Evolutionary conservation across 2,888 invertebrate species (phyloP).

Genomic region (Agonum fuliginosum): DNA sequence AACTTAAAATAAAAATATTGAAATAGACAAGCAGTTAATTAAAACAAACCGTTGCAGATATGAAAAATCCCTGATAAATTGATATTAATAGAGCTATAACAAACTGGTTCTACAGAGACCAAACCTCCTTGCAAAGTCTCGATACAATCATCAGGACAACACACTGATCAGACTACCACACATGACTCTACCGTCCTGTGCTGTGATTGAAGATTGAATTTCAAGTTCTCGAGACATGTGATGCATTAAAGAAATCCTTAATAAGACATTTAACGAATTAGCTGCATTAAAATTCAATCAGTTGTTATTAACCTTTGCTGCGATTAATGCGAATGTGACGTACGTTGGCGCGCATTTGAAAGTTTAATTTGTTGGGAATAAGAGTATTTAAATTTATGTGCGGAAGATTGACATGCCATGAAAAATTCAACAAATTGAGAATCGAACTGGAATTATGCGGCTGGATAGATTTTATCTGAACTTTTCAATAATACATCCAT

Average conservation of each 20-base stretch:
- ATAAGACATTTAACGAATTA: constrained; percentile 53
- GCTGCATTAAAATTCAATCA: constrained; percentile 56
- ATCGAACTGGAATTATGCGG: too few relatives aligned
- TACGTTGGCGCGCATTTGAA: constrained; percentile 23
- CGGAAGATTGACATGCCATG: too few relatives aligned
- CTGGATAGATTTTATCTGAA: too few relatives aligned
- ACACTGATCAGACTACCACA: neutral
- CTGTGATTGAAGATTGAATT: neutral
- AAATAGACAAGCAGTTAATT: constrained; percentile 36
- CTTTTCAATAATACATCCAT: too few relatives aligned
- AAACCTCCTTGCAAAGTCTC: constrained; percentile 8
- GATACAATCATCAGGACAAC: constrained; percentile 23
- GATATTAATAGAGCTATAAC: constrained; percentile 40
- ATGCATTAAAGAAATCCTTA: constrained; percentile 43
- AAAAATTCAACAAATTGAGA: too few relatives aligned
- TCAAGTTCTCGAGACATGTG: neutral
- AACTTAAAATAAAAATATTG: constrained; percentile 10
- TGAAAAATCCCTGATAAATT: constrained; percentile 32
- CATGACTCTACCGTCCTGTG: neutral
- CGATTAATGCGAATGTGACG: constrained; percentile 14
- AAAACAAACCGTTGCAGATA: constrained; percentile 22
- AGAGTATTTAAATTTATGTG: too few relatives aligned
- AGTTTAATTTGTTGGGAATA: constrained; percentile 34
- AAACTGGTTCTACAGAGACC: constrained; percentile 10
- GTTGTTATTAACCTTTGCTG: constrained; percentile 47